Evolutionary conservation across 2,888 invertebrate species (phyloP).

Genomic region (Mesorhabditis sp.): DNA sequence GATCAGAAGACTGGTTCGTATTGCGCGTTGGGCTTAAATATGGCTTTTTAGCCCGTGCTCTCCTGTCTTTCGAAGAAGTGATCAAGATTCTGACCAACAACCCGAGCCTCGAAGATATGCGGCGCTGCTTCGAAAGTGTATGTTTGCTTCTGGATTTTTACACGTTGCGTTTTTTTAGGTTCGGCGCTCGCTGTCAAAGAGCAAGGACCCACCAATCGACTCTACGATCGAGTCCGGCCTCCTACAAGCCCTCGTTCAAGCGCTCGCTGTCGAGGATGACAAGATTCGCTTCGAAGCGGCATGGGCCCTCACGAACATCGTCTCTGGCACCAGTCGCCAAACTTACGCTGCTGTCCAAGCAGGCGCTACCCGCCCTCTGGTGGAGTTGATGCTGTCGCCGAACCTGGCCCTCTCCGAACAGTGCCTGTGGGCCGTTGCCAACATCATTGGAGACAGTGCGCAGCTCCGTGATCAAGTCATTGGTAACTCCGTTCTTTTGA

Average conservation of each 20-base stretch:
- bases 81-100: conserved; percentile 33
- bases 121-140: conserved; percentile 41
- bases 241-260: conserved; percentile 77
- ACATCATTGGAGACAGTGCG: conserved; percentile 77
- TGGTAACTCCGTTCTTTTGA: conserved; percentile 66
- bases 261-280: conserved; percentile 63
- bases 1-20: neutral
- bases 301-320: conserved; percentile 86
- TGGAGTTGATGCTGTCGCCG: conserved; percentile 71
- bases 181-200: conserved; percentile 80
- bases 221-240: conserved; percentile 78
- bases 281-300: conserved; percentile 81
- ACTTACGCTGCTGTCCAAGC: conserved; percentile 71
- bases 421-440: conserved; percentile 78
- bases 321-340: conserved; percentile 86
- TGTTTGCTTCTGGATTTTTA: neutral
- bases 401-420: conserved; percentile 76
- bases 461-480: conserved; percentile 78
- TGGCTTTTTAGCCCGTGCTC: conserved; percentile 7
- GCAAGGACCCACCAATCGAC: conserved; percentile 85
- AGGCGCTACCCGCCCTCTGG: conserved; percentile 79
- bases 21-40: neutral
- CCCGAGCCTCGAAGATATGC: conserved; percentile 39
- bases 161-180: conserved; percentile 17
- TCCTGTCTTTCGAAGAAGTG: conserved; percentile 33